Evolutionary conservation across 2,113 vertebrate species (phyloP), one percentile per base, ranked within the genome.

Genomic region (Syngnathoides biaculeatus): DNA sequence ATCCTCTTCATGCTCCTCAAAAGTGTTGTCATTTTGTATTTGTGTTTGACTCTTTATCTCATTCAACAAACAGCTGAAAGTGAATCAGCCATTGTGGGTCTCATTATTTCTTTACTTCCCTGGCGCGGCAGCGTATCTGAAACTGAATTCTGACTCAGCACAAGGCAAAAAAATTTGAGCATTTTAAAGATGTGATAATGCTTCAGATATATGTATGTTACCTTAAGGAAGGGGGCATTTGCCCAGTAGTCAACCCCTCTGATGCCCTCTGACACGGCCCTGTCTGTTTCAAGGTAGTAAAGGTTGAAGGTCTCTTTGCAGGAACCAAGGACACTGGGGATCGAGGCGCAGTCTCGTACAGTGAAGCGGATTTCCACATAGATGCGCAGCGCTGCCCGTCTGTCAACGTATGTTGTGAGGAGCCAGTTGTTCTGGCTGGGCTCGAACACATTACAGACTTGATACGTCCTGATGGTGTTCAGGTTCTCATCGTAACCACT

Each of bases 401-500:
- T 91, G 85, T 96, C 93, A 69, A 99, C 93, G 89, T 98, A 96
- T 0, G 94, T 98, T 40, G 96, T 99, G 72, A 97, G 96, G 22
- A 99, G 94, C 97, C 97, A 99, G 89, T 99, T 99, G 92, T 99
- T 99, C 91, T 99, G 97, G 88, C 95, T 99, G 84, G 97, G 94
- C 81, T 98, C 97, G 55, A 98, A 98, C 80, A 99, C 97, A 0
- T 98, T 99, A 92, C 97, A 99, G 85, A 99, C 97, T 91, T 99
- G 97, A 88, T 97, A 98, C 0, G 96, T 98, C 68, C 95, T 92
- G 89, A 98, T 98, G 85, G 96, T 97, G 90, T 98, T 97, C 81
- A 98, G 93, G 89, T 96, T 96, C 86, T 98, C 96, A 75, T 98
- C 96, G 2, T 97, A 97, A 84, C 95, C 96, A 3, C 95, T 98